Percentiles rank a stretch among this genome's conserved stretches.
Evolutionary conservation across 2,797 vertebrate species (phyloP).

Genomic region (Pseudochromis fuscus): DNA sequence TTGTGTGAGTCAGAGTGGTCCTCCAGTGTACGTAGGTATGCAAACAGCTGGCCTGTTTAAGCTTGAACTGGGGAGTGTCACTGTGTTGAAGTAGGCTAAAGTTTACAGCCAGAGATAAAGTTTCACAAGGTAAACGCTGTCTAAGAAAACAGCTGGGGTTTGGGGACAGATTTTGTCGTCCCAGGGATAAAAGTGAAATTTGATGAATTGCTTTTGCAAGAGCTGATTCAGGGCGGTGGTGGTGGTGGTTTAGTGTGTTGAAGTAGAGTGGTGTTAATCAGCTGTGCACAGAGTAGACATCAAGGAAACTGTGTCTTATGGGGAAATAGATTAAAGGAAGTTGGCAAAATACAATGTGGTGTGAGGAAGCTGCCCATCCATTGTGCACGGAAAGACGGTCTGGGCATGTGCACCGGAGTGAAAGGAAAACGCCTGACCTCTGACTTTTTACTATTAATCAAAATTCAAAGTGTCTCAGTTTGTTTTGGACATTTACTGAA

Average conservation of each 20-base stretch:
- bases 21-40: constrained; percentile 35
- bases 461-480: not conserved
- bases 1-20: constrained; percentile 44
- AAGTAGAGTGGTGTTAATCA: constrained; percentile 8
- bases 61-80: constrained; percentile 67
- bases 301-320: constrained; percentile 35
- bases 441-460: constrained; percentile 29
- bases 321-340: constrained; percentile 71
- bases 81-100: constrained; percentile 36
- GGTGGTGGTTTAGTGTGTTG: constrained; percentile 17
- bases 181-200: constrained; percentile 5
- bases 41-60: constrained; percentile 69
- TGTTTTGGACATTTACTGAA: constrained; percentile 3
- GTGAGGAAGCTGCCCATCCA: constrained; percentile 64
- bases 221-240: constrained; percentile 17
- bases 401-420: constrained; percentile 38
- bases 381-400: constrained; percentile 26
- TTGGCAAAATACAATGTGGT: constrained; percentile 40
- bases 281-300: constrained; percentile 5
- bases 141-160: constrained; percentile 14
- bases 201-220: not conserved
- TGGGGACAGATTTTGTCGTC: not conserved
- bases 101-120: constrained; percentile 50
- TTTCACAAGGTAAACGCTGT: not conserved
- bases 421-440: constrained; percentile 35